Evolutionary conservation across 2,113 vertebrate genomes (phyloP).

Genomic region (Meriones unguiculatus): DNA sequence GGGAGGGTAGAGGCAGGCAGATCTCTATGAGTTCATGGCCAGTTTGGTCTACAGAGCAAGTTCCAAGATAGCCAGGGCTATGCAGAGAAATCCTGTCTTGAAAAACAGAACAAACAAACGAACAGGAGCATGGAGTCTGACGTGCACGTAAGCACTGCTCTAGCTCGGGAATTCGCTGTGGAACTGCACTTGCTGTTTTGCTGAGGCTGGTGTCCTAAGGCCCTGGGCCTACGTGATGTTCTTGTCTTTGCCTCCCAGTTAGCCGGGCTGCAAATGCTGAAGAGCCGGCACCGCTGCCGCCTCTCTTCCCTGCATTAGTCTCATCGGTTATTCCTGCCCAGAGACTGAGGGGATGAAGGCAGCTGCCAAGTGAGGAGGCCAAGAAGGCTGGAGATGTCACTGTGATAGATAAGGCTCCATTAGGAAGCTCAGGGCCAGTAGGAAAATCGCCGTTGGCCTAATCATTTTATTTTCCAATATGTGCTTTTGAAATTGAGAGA

Average conservation of each 20-base stretch:
- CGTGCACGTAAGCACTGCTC: neutral
- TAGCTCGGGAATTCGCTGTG: too few relatives aligned
- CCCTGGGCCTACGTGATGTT: neutral
- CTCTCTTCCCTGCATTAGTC: neutral
- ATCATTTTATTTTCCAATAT: neutral
- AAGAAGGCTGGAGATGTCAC: neutral
- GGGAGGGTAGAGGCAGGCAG: neutral
- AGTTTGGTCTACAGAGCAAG: neutral
- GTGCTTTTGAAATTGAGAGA: neutral
- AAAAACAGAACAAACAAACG: neutral
- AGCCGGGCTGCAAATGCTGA: too few relatives aligned
- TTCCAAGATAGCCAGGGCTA: neutral
- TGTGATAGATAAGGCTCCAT: neutral
- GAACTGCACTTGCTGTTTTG: neutral
- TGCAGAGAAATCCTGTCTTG: neutral
- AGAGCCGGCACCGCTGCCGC: neutral
- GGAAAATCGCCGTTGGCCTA: neutral
- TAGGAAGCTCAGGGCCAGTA: neutral
- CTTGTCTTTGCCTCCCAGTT: neutral
- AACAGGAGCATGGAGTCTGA: neutral
- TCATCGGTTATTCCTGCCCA: neutral
- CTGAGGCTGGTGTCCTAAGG: neutral
- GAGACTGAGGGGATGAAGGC: too few relatives aligned
- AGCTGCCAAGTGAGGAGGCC: neutral
- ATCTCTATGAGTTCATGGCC: neutral